A percentile compares a stretch with the other conserved stretches of the same genome.
Evolutionary conservation across 2,113 vertebrate genomes (phyloP).

Genomic region (Oceanodroma tethys): DNA sequence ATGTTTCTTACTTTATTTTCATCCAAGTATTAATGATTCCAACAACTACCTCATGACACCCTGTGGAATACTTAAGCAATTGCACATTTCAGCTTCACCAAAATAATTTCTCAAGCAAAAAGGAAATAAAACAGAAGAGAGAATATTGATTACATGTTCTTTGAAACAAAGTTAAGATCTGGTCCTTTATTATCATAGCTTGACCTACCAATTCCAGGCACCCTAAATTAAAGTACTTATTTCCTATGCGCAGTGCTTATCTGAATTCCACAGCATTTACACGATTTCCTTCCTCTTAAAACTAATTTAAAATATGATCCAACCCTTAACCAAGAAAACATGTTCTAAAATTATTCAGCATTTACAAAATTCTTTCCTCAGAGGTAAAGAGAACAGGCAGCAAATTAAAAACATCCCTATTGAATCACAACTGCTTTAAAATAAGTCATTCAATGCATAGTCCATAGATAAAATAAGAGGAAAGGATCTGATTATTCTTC

Average conservation of each 20-base stretch:
- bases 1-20: constrained; percentile 13
- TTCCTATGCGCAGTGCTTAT: constrained; percentile 61
- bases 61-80: constrained; percentile 74
- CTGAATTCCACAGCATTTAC: constrained; percentile 71
- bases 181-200: constrained; percentile 43
- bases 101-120: constrained; percentile 6
- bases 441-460: background rate
- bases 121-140: constrained; percentile 5
- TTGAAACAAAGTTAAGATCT: constrained; percentile 31
- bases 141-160: constrained; percentile 40
- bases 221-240: constrained; percentile 56
- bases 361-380: constrained; percentile 71
- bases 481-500: constrained; percentile 26
- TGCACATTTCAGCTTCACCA: constrained; percentile 33
- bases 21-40: constrained; percentile 34
- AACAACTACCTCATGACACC: constrained; percentile 79
- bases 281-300: constrained; percentile 74
- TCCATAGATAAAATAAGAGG: constrained; percentile 29
- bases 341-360: constrained; percentile 72
- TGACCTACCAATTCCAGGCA: constrained; percentile 46
- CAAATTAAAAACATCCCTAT: constrained; percentile 73
- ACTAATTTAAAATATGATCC: constrained; percentile 74
- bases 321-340: constrained; percentile 74
- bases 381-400: constrained; percentile 65
- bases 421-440: constrained; percentile 48